A percentile compares a stretch with the other conserved stretches of the same genome.
phyloP scores from a whole-genome alignment of 2,888 invertebrate genomes.

The Odiellus spinosus region DNA sequence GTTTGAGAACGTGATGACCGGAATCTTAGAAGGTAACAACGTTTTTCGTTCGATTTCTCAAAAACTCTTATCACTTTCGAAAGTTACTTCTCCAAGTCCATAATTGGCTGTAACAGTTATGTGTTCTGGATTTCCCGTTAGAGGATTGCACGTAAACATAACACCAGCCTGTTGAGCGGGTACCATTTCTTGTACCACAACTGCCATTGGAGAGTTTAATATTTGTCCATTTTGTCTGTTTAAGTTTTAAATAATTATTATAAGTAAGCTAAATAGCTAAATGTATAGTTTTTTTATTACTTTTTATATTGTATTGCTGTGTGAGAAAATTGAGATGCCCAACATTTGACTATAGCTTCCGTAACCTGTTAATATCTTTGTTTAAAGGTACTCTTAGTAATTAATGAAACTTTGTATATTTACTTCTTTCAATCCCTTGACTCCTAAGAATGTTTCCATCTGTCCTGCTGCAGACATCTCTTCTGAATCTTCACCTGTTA shows the following conservation, averaged over 20 bases:
- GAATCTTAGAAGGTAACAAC: no score
- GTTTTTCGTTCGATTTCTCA: no score
- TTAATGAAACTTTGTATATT: no score
- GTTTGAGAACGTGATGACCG: no score
- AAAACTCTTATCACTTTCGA: no score
- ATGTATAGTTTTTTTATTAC: no score
- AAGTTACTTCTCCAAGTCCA: conserved; percentile 47
- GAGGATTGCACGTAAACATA: conserved; percentile 62
- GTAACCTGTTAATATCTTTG: no score
- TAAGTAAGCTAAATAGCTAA: no score
- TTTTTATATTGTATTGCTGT: conserved; percentile 56
- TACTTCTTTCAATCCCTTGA: conserved; percentile 29
- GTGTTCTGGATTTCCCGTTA: conserved; percentile 47
- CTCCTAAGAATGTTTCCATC: conserved; percentile 58
- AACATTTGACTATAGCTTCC: conserved; percentile 46
- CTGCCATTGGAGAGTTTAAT: conserved; percentile 46
- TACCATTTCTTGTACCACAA: conserved; percentile 63
- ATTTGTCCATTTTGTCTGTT: neutral
- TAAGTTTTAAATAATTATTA: no score
- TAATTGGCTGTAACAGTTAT: conserved; percentile 61
- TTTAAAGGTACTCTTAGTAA: no score
- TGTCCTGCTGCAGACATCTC: conserved; percentile 69
- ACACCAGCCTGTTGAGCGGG: conserved; percentile 50
- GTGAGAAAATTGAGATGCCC: conserved; percentile 62
- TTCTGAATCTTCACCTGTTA: conserved; percentile 53